Evolutionary conservation across 1,140 invertebrate genomes (phyloP), one percentile per base, ranked within the genome.

Genomic region (Nomia melanderi): DNA sequence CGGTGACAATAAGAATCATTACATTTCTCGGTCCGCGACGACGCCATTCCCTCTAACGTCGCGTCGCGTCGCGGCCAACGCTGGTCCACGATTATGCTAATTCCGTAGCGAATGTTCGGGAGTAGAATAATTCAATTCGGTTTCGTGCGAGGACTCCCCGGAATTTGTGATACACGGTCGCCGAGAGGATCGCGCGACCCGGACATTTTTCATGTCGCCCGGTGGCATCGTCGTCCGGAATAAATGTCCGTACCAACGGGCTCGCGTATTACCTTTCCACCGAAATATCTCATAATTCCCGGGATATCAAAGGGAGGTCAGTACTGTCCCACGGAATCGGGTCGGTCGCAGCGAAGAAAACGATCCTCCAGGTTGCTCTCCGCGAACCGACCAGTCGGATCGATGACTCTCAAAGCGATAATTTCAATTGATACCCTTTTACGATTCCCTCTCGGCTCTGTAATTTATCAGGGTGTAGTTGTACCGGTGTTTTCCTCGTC

Each of bases 401-500:
- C 27, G 29, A 57, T 20, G 44, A 50, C 23, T 62, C 50, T 41
- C 29, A 39, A 44, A 47, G 67, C 54, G n/a, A 17, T 72, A 50
- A 47, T 31, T 44, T 44, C 59, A 72, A 72, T 72, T 72, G 59
- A 63, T 63, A 72, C 41, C 29, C 33, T 23, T 72, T 44, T n/a
- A 3, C 20, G 25, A 11, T 44, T n/a, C 29, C 17, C 59, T 12
- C 33, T 33, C 17, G 3, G 33, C 2, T 17, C 57, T 41, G 31
- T 44, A 27, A 64, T 72, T 72, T 64, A 72, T 72, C 70, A 63
- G 50, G 70, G 33, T 41, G 25, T 57, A 53, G 50, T 62, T 44
- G 44, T 33, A 25, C 39, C 27, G 44, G 29, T 23, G 62, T 25
- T 72, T 63, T 72, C 70, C 31, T 20, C 41, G 23, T 9, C 23